Percentiles rank a stretch among this genome's conserved stretches.
These are phyloP conservation scores for Todiramphus saurophagus DNA, from an alignment of 2,113 vertebrate genomes.

Conservation along the genomic window DNA sequence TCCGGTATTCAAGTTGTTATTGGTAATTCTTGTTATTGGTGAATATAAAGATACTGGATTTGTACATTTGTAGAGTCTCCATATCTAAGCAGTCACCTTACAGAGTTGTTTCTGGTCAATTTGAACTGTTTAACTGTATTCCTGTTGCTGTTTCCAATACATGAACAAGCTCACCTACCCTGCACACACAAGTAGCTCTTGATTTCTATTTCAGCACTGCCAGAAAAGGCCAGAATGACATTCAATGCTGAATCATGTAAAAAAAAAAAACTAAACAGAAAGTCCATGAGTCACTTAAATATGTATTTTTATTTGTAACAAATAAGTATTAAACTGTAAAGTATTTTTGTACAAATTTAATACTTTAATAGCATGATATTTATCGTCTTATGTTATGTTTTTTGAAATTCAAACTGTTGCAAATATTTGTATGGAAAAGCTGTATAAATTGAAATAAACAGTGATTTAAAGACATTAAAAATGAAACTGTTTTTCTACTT, in stretches of 20 bases:
- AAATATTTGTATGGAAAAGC: slow-evolving; percentile 92
- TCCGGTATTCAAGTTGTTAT: slow-evolving; percentile 75
- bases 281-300: slow-evolving; percentile 85
- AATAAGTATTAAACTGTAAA: slow-evolving; percentile 99
- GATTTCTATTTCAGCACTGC: slow-evolving; percentile 83
- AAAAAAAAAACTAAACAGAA: neutral
- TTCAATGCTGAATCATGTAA: slow-evolving; percentile 76
- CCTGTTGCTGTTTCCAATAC: slow-evolving; percentile 63
- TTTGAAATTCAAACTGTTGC: slow-evolving; percentile 89
- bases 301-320: slow-evolving; percentile 99
- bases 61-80: slow-evolving; percentile 78
- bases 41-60: slow-evolving; percentile 75
- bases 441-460: slow-evolving; percentile 83
- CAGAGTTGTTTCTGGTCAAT: slow-evolving; percentile 64
- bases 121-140: slow-evolving; percentile 63
- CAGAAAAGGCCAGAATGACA: slow-evolving; percentile 79
- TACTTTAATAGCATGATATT: slow-evolving; percentile 99
- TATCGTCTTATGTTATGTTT: slow-evolving; percentile 94
- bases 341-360: slow-evolving; percentile 99
- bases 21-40: slow-evolving; percentile 78
- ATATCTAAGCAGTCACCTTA: slow-evolving; percentile 64
- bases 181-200: slow-evolving; percentile 37
- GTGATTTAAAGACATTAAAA: slow-evolving; percentile 73
- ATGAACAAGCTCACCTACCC: slow-evolving; percentile 66
- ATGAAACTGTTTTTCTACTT: neutral